Evolutionary conservation across 2,113 vertebrate species (phyloP), one percentile per base, ranked within the genome.

Genomic region (Solea senegalensis): DNA sequence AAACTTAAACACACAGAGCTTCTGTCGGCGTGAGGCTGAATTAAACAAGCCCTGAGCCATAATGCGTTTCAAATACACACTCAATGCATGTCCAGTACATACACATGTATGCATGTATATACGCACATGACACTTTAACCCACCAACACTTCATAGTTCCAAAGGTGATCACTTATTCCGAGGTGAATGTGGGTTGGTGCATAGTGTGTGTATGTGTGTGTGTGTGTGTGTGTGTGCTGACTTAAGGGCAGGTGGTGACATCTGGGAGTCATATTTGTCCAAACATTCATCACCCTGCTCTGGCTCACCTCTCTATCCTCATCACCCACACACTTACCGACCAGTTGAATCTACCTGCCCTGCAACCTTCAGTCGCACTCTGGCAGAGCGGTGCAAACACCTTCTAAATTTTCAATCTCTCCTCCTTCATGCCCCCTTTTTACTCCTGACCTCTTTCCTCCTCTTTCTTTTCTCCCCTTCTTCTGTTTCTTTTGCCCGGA

Each of bases 181-280:
- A 95, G 95, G 94, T 93, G 90, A 95, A 93, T 94, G 95, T 93
- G 93, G 67, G 39, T 58, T 77, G 44, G 13, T 7, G 28, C 65
- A 69, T 69, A 57, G 56, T 46, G 15, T 65, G 26, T 28, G 12
- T 34, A 26, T 63, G 45, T 72, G 72, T 70, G 57, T 74, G 69
- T 46, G 15, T 65, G 26, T 28, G 12, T 34, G 53, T 63, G 45
- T 72, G 72, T 70, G 57, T 74, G 69, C 63, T 71, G 56, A 62
- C 26, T 59, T 34, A 52, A 41, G 45, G 67, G 60, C 49, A 87
- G 86, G 93, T 34, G 94, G 94, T 95, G 91, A 95, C 95, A 97
- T 96, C 94, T 96, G 94, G 95, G 94, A 93, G 94, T 96, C 94
- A 95, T 94, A 95, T 96, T 95, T 94, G 92, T 93, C 91, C 93